phyloP scores from a whole-genome alignment of 1,140 invertebrate genomes.

The Bombus cullumanus region DNA sequence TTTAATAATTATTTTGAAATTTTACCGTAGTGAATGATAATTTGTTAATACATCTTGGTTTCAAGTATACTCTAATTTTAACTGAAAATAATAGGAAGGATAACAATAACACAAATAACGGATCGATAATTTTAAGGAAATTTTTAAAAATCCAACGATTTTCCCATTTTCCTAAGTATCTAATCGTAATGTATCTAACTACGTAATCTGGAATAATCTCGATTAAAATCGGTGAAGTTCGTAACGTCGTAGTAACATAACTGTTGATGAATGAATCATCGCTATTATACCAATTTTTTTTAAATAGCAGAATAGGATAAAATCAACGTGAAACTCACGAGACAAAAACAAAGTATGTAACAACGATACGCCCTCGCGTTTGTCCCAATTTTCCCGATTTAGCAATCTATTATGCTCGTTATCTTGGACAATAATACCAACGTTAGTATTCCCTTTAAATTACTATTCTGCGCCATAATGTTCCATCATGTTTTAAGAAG shows the following conservation, averaged over 20 bases:
- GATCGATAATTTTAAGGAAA: too few species aligned
- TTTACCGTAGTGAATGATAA: too few species aligned
- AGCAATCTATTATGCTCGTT: background rate
- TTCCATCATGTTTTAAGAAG: background rate
- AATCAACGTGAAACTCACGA: background rate
- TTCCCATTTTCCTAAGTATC: too few species aligned
- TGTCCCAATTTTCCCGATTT: constrained; percentile 8
- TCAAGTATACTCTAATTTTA: too few species aligned
- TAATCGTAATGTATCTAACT: too few species aligned
- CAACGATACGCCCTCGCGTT: background rate
- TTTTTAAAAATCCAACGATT: too few species aligned
- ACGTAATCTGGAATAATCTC: background rate
- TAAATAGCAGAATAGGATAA: background rate
- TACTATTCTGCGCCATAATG: background rate
- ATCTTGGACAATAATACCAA: background rate
- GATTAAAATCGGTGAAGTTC: background rate
- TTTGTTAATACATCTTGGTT: too few species aligned
- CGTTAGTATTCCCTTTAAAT: background rate
- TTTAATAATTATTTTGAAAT: too few species aligned
- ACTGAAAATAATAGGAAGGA: too few species aligned
- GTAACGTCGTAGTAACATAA: background rate
- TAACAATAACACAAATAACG: too few species aligned
- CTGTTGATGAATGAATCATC: background rate
- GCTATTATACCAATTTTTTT: background rate
- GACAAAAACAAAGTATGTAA: background rate